Evolutionary conservation across 2,888 invertebrate species (phyloP), one percentile per base, ranked within the genome.

Genomic region (Caenorhabditis doughertyi): DNA sequence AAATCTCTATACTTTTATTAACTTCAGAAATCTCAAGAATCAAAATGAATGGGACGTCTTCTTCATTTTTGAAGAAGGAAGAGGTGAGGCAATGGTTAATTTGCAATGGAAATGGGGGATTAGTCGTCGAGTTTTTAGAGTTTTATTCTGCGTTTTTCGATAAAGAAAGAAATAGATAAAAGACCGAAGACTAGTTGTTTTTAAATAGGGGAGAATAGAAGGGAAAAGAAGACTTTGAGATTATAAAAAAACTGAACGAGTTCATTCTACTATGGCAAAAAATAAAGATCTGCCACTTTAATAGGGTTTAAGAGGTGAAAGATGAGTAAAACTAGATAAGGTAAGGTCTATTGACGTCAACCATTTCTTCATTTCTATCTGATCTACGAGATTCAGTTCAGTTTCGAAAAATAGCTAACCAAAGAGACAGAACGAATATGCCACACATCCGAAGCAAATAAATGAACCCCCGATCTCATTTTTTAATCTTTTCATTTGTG

Each of bases 61-160:
- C 23, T 39, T 47, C n/a, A 7, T 39, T 42, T 42, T 27, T 35
- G 0, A 29, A 49, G 49, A 27, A 58, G 58, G n/a, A 49, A 67
- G 44, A 55, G 65, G 53, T 39, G 27, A 42, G 53, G 39, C 18
- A 18, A 47, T 18, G 60, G 62, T 71, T 79, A 79, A 79, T 79
- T 79, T 71, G 79, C 72, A 79, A 79, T 79, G 68, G 72, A 79
- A 72, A 79, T 79, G 51, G 60, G 56, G 62, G 72, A 72, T 72
- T 72, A 72, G 72, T 72, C 60, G 60, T 27, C 44, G 58, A 35
- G 25, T 68, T 68, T 68, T 42, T 13, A 27, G 18, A 32, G 35
- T 47, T 47, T 25, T 23, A n/a, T 32, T 32, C 16, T 25, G 25
- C 32, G 11, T 29, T 64, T 32, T 62, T 47, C 47, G 64, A 53